These are phyloP conservation scores for Parambassis ranga DNA, from an alignment of 2,797 vertebrate genomes.

Conservation along the genomic window DNA sequence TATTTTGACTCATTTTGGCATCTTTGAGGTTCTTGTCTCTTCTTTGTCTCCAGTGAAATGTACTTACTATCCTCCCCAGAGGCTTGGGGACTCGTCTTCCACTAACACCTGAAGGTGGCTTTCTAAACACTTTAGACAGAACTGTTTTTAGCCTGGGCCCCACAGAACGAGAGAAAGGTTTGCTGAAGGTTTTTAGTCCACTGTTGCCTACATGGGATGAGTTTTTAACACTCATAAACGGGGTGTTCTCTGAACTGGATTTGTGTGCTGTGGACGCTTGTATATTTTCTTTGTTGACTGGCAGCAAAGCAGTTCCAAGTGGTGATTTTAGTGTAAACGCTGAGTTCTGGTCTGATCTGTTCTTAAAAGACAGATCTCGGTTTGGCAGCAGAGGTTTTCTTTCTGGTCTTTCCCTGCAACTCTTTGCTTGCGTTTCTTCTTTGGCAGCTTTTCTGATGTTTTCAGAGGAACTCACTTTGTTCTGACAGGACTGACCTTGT, in stretches of 20 bases:
- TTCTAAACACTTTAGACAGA: slow-evolving; percentile 78
- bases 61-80: slow-evolving; percentile 54
- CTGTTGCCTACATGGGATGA: slow-evolving; percentile 56
- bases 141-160: slow-evolving; percentile 72
- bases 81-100: slow-evolving; percentile 65
- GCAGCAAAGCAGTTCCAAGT: slow-evolving; percentile 34
- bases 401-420: slow-evolving; percentile 48
- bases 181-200: slow-evolving; percentile 54
- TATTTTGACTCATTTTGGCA: slow-evolving; percentile 46
- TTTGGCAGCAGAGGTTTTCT: slow-evolving; percentile 70
- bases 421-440: slow-evolving; percentile 37
- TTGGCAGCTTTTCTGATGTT: slow-evolving; percentile 43
- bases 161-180: slow-evolving; percentile 65
- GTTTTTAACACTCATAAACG: slow-evolving; percentile 30
- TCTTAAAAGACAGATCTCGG: slow-evolving; percentile 65
- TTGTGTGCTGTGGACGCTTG: slow-evolving; percentile 65
- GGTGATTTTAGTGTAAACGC: slow-evolving; percentile 31
- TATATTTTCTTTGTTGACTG: slow-evolving; percentile 54
- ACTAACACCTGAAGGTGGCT: slow-evolving; percentile 60
- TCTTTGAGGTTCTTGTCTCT: slow-evolving; percentile 52
- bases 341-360: slow-evolving; percentile 44
- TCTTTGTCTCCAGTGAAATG: slow-evolving; percentile 56
- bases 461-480: slow-evolving; percentile 54
- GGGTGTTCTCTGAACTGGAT: slow-evolving; percentile 43
- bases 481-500: slow-evolving; percentile 35